A percentile compares a stretch with the other conserved stretches of the same genome.
These are phyloP conservation scores for Liparis tanakae DNA, from an alignment of 2,797 vertebrate species.

Conservation along the genomic window DNA sequence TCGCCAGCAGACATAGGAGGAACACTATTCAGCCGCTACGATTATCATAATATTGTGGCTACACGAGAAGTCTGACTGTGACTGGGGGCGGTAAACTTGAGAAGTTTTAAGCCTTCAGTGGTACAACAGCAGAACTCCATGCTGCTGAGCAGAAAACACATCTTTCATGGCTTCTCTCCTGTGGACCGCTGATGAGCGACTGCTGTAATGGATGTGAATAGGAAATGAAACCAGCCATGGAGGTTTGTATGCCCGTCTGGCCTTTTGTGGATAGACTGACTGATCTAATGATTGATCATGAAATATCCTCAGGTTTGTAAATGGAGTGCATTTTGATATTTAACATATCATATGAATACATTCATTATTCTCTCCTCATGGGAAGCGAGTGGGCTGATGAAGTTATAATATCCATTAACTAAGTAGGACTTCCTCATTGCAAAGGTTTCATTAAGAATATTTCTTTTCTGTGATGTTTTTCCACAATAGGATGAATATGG, in stretches of 20 bases:
- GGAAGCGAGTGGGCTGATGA: neutral
- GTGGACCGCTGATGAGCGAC: constrained; percentile 33
- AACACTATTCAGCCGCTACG: constrained; percentile 43
- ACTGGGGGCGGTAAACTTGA: constrained; percentile 20
- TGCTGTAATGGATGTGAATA: constrained; percentile 22
- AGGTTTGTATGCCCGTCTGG: neutral
- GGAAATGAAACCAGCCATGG: constrained; percentile 3
- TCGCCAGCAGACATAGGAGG: constrained; percentile 43
- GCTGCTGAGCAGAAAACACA: constrained; percentile 27
- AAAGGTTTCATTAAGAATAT: constrained; percentile 43
- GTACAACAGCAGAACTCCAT: constrained; percentile 31
- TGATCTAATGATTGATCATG: constrained; percentile 17
- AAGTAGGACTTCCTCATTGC: constrained; percentile 5
- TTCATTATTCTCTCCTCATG: neutral
- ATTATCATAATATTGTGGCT: constrained; percentile 57
- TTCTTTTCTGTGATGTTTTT: constrained; percentile 32
- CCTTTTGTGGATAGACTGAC: constrained; percentile 5
- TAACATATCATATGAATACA: neutral
- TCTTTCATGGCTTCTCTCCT: constrained; percentile 21
- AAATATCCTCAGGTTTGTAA: constrained; percentile 10
- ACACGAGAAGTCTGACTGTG: constrained; percentile 17
- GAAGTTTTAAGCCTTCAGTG: constrained; percentile 22
- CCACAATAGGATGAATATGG: constrained; percentile 31
- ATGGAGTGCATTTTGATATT: constrained; percentile 1
- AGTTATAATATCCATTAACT: neutral